Conservation (phyloP, 2,888 invertebrate species). For the Sphaerophoria taeniata region DNA sequence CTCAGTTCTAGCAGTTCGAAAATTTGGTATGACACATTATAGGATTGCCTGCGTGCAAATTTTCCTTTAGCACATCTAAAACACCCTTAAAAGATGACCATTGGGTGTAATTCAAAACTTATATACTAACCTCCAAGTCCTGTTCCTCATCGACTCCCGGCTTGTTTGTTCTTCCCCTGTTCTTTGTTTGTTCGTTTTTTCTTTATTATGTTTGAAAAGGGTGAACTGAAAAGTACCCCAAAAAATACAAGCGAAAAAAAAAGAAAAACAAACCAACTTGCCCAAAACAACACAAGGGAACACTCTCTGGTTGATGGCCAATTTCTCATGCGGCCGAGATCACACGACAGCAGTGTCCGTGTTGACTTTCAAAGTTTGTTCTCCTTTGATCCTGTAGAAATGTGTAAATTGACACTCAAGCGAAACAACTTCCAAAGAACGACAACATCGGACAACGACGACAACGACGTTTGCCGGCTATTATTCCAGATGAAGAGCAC, state of each 20-base stretch:
- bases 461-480: constrained; percentile 53
- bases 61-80: constrained; percentile 34
- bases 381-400: constrained; percentile 66
- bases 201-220: not conserved
- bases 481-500: constrained; percentile 68
- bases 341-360: constrained; percentile 64
- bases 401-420: constrained; percentile 71
- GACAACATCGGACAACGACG: constrained; percentile 33
- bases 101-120: constrained; percentile 71
- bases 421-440: constrained; percentile 47
- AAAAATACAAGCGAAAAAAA: constrained; percentile 9
- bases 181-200: not conserved
- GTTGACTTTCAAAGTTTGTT: constrained; percentile 72
- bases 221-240: not conserved
- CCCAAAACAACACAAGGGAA: constrained; percentile 55
- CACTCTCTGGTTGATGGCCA: constrained; percentile 60
- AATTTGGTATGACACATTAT: too few species aligned
- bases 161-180: not conserved
- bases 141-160: constrained; percentile 15
- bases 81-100: constrained; percentile 68
- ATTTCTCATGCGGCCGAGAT: constrained; percentile 70
- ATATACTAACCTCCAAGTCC: constrained; percentile 50
- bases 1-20: too few species aligned
- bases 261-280: constrained; percentile 29
- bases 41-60: too few species aligned